These are phyloP conservation scores for Macquaria ambigua DNA, from an alignment of 2,113 vertebrate genomes.

Conservation along the genomic window DNA sequence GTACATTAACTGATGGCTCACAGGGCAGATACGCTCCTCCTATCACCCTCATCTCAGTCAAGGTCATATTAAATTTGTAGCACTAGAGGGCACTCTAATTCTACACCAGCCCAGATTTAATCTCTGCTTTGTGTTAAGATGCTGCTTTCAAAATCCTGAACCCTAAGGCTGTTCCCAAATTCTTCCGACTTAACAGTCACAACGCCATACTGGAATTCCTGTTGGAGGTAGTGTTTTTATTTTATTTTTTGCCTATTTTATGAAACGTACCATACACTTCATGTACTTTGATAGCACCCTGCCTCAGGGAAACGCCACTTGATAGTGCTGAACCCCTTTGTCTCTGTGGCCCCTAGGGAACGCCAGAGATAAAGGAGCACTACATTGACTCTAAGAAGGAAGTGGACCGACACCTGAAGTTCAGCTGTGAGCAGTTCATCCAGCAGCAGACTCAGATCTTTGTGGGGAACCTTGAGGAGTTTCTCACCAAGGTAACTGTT, in stretches of 20 bases:
- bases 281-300: constrained; percentile 63
- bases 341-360: constrained; percentile 87
- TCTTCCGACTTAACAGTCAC: constrained; percentile 97
- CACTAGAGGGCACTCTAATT: constrained; percentile 83
- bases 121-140: constrained; percentile 87
- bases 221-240: constrained; percentile 89
- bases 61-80: constrained; percentile 62
- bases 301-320: constrained; percentile 61
- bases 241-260: constrained; percentile 43
- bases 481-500: constrained; percentile 92
- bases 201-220: constrained; percentile 99
- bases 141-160: constrained; percentile 99
- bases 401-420: constrained; percentile 96
- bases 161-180: constrained; percentile 93
- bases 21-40: constrained; percentile 65
- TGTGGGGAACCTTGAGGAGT: constrained; percentile 93
- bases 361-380: constrained; percentile 98
- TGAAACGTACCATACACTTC: constrained; percentile 47
- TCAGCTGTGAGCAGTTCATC: constrained; percentile 98
- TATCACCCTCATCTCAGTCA: constrained; percentile 53
- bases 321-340: constrained; percentile 58
- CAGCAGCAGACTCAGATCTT: constrained; percentile 97
- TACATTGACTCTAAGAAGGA: constrained; percentile 99
- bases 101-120: constrained; percentile 60
- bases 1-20: constrained; percentile 77